Percentiles rank a stretch among this genome's conserved stretches.
Conservation (phyloP, 1,140 invertebrate species). For the Macrosteles quadrilineatus region DNA sequence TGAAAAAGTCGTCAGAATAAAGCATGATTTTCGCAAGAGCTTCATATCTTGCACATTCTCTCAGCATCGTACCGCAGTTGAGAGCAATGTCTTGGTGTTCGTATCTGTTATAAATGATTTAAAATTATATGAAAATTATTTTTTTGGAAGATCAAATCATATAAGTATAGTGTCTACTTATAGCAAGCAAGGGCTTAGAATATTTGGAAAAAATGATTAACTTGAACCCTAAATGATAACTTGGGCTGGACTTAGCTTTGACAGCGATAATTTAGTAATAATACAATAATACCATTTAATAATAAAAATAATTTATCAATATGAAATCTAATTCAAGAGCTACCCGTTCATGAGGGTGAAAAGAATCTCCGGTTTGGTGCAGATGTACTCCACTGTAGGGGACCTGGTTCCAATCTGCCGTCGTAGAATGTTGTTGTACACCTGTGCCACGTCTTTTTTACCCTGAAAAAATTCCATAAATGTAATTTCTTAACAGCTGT, state of each 20-base stretch:
- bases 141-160: no score
- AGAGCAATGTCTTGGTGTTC: constrained; percentile 98
- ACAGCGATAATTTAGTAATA: no score
- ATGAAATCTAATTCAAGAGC: no score
- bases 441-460: constrained; percentile 98
- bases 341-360: constrained; percentile 96
- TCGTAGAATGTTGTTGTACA: constrained; percentile 98
- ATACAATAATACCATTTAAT: no score
- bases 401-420: constrained; percentile 97
- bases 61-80: constrained; percentile 98
- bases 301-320: no score
- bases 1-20: constrained; percentile 97
- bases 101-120: constrained; percentile 69
- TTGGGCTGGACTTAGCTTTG: no score
- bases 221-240: no score
- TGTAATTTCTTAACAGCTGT: no score
- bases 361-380: constrained; percentile 95
- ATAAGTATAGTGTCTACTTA: no score
- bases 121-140: background rate
- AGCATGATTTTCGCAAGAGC: constrained; percentile 98
- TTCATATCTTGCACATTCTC: constrained; percentile 97
- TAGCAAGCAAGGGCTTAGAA: no score
- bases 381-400: constrained; percentile 98
- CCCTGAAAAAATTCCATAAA: constrained; percentile 66
- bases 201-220: no score